Conservation (phyloP, 1,140 invertebrate genomes). For the Lepidurus apus region DNA sequence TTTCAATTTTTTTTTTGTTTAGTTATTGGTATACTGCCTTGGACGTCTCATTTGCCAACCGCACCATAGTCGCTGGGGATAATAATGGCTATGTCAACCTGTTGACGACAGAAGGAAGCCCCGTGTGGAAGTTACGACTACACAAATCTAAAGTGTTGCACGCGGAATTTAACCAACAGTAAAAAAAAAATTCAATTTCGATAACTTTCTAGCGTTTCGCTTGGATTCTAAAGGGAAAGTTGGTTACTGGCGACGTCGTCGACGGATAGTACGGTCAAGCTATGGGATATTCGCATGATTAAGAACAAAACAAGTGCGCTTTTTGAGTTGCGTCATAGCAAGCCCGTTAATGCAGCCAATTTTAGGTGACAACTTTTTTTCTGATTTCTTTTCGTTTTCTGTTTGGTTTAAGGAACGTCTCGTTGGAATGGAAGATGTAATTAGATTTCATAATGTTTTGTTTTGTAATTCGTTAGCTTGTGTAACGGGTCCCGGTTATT, state of each 20-base stretch:
- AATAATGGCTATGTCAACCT: constrained; percentile 41
- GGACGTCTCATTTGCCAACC: constrained; percentile 39
- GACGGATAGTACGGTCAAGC: constrained; percentile 42
- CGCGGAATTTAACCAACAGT: constrained; percentile 42
- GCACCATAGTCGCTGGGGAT: constrained; percentile 41
- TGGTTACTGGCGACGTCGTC: constrained; percentile 44
- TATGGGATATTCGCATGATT: constrained; percentile 44
- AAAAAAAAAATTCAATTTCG: not conserved
- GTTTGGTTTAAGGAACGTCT: not conserved
- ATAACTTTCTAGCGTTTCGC: not conserved
- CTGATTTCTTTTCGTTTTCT: not conserved
- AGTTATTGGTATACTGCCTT: constrained; percentile 45
- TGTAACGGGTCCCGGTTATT: constrained; percentile 42
- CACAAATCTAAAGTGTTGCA: constrained; percentile 44
- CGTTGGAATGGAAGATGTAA: not conserved
- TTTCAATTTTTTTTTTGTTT: not conserved
- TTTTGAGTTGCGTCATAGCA: constrained; percentile 40
- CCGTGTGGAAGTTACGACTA: constrained; percentile 38
- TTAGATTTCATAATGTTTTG: constrained; percentile 24
- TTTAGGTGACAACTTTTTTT: constrained; percentile 33
- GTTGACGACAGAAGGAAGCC: constrained; percentile 40
- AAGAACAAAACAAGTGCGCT: constrained; percentile 39
- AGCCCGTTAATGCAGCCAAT: constrained; percentile 42
- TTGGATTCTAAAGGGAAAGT: constrained; percentile 37
- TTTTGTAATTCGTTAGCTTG: not conserved